Evolutionary conservation across 2,113 vertebrate genomes (phyloP).

Genomic region (cat (Felis catus)): F.catus_Fca126_mat1.0 CM031421.1:20661001-20661500

Average conservation of each 20-base stretch:
- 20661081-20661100: slow-evolving; percentile 53
- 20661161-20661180: slow-evolving; percentile 39
- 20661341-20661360: background rate
- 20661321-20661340: background rate
- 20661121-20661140: slow-evolving; percentile 55
- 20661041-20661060: slow-evolving; percentile 70
- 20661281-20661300: background rate
- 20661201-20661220: background rate
- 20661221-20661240: background rate
- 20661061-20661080: slow-evolving; percentile 54
- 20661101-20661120: slow-evolving; percentile 11
- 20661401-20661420: background rate
- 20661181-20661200: background rate
- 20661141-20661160: slow-evolving; percentile 41
- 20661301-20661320: background rate
- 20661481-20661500: background rate
- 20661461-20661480: background rate
- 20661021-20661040: slow-evolving; percentile 73
- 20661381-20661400: background rate
- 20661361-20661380: background rate
- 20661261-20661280: background rate
- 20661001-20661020: slow-evolving; percentile 78
- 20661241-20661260: background rate
- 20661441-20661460: background rate
- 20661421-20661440: background rate